These are phyloP conservation scores for Saccostrea cuccullata DNA, from an alignment of 1,140 invertebrate species.

Conservation along the genomic window DNA sequence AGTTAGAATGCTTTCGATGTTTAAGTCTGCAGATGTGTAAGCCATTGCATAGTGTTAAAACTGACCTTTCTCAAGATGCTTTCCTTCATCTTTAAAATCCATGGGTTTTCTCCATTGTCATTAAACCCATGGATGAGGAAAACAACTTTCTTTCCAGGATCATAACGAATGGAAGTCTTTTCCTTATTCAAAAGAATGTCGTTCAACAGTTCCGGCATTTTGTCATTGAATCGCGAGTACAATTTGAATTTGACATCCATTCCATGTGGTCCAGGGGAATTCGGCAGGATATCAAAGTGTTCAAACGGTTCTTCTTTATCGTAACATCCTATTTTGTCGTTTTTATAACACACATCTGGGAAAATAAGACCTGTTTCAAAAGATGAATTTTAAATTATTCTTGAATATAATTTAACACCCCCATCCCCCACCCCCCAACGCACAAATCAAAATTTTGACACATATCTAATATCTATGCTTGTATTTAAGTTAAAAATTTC, in stretches of 20 bases:
- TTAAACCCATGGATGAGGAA: slow-evolving; percentile 64
- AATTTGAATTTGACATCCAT: slow-evolving; percentile 14
- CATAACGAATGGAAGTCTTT: slow-evolving; percentile 18
- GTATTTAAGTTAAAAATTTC: too few species aligned
- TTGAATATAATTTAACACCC: too few species aligned
- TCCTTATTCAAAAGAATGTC: neutral
- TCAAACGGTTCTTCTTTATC: slow-evolving; percentile 1
- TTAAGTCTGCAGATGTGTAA: too few species aligned
- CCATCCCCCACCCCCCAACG: too few species aligned
- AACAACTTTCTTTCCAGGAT: slow-evolving; percentile 53
- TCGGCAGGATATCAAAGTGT: slow-evolving; percentile 5
- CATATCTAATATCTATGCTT: too few species aligned
- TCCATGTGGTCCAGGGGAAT: neutral
- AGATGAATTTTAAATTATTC: neutral
- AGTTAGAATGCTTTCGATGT: too few species aligned
- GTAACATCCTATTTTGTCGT: slow-evolving; percentile 19
- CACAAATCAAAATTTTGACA: too few species aligned
- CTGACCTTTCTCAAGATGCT: slow-evolving; percentile 61
- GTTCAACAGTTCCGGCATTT: neutral
- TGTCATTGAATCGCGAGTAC: neutral
- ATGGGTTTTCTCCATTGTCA: slow-evolving; percentile 47
- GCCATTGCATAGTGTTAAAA: neutral
- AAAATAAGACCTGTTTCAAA: neutral
- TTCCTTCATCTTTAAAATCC: slow-evolving; percentile 53
- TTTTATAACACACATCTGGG: slow-evolving; percentile 12